A percentile compares a stretch with the other conserved stretches of the same genome.
Evolutionary conservation across 2,888 invertebrate species (phyloP).

Genomic region (Steinernema scapterisci): DNA sequence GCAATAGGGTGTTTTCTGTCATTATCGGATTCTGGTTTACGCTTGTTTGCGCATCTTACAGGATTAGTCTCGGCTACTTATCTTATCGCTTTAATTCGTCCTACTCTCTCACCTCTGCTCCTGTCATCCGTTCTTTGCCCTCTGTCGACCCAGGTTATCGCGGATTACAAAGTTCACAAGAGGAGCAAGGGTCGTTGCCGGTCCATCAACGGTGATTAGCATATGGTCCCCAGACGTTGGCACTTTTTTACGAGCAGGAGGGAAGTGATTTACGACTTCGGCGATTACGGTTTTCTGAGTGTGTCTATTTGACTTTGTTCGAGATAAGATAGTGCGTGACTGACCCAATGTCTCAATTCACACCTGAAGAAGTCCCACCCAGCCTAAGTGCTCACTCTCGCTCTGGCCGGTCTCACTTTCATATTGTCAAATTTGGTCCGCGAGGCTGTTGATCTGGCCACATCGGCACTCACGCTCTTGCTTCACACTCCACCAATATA

Average conservation of each 20-base stretch:
- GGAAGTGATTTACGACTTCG: conserved; percentile 19
- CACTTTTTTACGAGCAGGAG: conserved; percentile 23
- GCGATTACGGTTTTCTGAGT: not conserved
- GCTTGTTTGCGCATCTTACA: not conserved
- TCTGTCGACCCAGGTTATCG: not conserved
- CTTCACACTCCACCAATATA: conserved; percentile 1
- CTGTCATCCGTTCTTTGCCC: not conserved
- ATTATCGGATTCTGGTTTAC: conserved; percentile 17
- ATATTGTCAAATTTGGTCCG: not conserved
- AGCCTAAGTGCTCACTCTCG: not conserved
- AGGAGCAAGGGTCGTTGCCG: no score
- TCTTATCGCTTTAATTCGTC: no score
- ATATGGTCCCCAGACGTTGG: conserved; percentile 25
- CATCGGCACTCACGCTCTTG: not conserved
- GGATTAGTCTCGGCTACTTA: not conserved
- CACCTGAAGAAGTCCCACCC: not conserved
- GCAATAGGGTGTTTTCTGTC: not conserved
- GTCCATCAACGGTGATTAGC: conserved; percentile 16
- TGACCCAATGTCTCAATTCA: not conserved
- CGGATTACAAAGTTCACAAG: conserved; percentile 19
- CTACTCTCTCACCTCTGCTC: no score
- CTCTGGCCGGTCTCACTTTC: not conserved
- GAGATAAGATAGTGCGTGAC: conserved; percentile 14
- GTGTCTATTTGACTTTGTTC: conserved; percentile 4
- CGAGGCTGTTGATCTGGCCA: not conserved